Evolutionary conservation across 2,888 invertebrate species (phyloP).

Genomic region (Cantharis rufa): DNA sequence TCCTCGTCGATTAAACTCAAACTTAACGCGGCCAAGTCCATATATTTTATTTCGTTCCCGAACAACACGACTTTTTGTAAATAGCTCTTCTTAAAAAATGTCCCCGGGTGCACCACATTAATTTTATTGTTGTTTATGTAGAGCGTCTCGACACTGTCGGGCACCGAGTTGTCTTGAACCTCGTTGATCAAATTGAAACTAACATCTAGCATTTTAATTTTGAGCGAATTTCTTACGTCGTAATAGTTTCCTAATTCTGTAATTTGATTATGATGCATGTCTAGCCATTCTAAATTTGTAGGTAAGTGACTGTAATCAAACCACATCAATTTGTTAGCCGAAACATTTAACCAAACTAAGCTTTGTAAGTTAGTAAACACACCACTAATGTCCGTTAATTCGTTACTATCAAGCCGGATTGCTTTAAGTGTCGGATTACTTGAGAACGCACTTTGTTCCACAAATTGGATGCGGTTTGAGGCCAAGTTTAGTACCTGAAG

Average conservation of each 20-base stretch:
- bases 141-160: slow-evolving; percentile 73
- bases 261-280: slow-evolving; percentile 80
- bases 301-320: slow-evolving; percentile 83
- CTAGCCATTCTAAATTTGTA: slow-evolving; percentile 75
- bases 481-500: slow-evolving; percentile 80
- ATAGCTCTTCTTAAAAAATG: slow-evolving; percentile 71
- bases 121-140: slow-evolving; percentile 77
- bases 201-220: slow-evolving; percentile 76
- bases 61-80: slow-evolving; percentile 77
- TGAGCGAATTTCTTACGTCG: slow-evolving; percentile 66
- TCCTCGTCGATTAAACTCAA: slow-evolving; percentile 68
- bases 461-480: slow-evolving; percentile 75
- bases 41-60: slow-evolving; percentile 71
- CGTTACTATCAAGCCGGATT: slow-evolving; percentile 77
- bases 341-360: slow-evolving; percentile 80
- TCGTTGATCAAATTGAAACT: slow-evolving; percentile 73
- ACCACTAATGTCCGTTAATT: slow-evolving; percentile 76
- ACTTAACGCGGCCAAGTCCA: slow-evolving; percentile 74
- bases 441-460: slow-evolving; percentile 78
- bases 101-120: slow-evolving; percentile 69
- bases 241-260: slow-evolving; percentile 75
- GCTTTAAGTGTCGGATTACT: slow-evolving; percentile 74
- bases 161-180: slow-evolving; percentile 71
- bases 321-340: slow-evolving; percentile 76
- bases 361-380: slow-evolving; percentile 75